A percentile compares a stretch with the other conserved stretches of the same genome.
Evolutionary conservation across 2,888 invertebrate genomes (phyloP).

Genomic region (Orthonevra nobilis): DNA sequence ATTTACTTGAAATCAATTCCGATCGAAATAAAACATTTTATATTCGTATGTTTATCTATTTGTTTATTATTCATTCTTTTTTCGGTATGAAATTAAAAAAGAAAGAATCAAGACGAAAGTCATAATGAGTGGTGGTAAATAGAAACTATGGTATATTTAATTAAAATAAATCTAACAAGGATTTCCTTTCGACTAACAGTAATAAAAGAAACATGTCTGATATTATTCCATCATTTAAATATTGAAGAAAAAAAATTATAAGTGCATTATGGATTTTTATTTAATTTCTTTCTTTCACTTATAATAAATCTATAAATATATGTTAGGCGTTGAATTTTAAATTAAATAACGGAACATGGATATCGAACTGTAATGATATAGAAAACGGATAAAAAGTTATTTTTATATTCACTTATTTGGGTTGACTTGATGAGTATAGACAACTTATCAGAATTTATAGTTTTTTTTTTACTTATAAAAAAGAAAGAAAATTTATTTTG

Average conservation of each 20-base stretch:
- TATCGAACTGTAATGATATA: background rate
- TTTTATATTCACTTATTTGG: background rate
- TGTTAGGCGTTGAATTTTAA: conserved; percentile 12
- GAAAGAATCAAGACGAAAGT: too few species aligned
- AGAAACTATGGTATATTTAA: too few species aligned
- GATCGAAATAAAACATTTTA: background rate
- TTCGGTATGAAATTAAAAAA: conserved; percentile 65
- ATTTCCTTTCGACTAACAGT: conserved; percentile 1
- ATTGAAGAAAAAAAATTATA: conserved; percentile 23
- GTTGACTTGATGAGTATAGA: conserved; percentile 7
- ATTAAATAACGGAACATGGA: conserved; percentile 4
- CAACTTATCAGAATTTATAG: conserved; percentile 14
- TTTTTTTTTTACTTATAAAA: background rate
- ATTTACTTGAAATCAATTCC: too few species aligned
- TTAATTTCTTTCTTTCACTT: background rate
- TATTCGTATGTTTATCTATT: conserved; percentile 54
- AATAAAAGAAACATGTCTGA: background rate
- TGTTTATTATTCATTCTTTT: conserved; percentile 51
- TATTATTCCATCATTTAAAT: conserved; percentile 16
- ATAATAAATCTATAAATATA: background rate
- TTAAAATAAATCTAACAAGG: conserved; percentile 3
- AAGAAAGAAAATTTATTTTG: conserved; percentile 41
- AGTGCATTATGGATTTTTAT: conserved; percentile 25
- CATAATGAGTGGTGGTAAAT: too few species aligned
- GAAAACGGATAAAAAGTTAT: conserved; percentile 5